phyloP scores from a whole-genome alignment of 2,888 invertebrate species.

The Synanthedon andrenaeformis region DNA sequence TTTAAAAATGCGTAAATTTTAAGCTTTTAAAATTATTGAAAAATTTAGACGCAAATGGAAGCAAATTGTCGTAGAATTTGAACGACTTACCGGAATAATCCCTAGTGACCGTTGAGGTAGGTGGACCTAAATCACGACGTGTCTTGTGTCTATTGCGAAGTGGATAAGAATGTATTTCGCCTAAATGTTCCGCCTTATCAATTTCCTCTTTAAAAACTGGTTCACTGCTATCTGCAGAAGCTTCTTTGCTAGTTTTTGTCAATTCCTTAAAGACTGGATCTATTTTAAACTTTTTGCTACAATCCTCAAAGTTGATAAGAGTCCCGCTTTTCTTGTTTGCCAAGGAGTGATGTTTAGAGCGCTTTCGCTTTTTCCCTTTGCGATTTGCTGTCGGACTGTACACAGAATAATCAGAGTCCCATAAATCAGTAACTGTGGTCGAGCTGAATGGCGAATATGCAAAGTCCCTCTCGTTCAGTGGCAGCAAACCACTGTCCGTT shows the following conservation, averaged over 20 bases:
- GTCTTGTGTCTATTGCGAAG: slow-evolving; percentile 36
- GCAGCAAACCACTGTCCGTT: slow-evolving; percentile 55
- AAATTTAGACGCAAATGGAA: no score
- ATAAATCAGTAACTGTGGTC: slow-evolving; percentile 57
- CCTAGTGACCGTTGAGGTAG: slow-evolving; percentile 46
- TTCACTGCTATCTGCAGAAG: slow-evolving; percentile 22
- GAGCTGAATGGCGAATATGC: slow-evolving; percentile 65
- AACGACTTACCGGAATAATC: slow-evolving; percentile 44
- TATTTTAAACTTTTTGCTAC: slow-evolving; percentile 67
- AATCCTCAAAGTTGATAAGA: slow-evolving; percentile 44
- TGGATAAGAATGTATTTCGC: slow-evolving; percentile 29
- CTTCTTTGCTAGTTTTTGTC: slow-evolving; percentile 29
- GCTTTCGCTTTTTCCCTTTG: slow-evolving; percentile 61
- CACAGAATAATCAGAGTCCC: slow-evolving; percentile 63
- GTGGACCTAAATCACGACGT: slow-evolving; percentile 37
- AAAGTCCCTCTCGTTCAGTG: slow-evolving; percentile 63
- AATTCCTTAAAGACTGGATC: slow-evolving; percentile 50
- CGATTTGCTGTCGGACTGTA: slow-evolving; percentile 56
- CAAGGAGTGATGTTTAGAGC: slow-evolving; percentile 49
- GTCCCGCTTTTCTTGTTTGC: slow-evolving; percentile 49
- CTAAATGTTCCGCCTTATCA: slow-evolving; percentile 19
- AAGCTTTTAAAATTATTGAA: no score
- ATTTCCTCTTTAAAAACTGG: slow-evolving; percentile 38
- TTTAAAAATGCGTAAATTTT: no score
- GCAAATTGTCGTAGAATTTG: no score